Evolutionary conservation across 2,888 invertebrate genomes (phyloP), one percentile per base, ranked within the genome.

Genomic region (Athripsodes cinereus): DNA sequence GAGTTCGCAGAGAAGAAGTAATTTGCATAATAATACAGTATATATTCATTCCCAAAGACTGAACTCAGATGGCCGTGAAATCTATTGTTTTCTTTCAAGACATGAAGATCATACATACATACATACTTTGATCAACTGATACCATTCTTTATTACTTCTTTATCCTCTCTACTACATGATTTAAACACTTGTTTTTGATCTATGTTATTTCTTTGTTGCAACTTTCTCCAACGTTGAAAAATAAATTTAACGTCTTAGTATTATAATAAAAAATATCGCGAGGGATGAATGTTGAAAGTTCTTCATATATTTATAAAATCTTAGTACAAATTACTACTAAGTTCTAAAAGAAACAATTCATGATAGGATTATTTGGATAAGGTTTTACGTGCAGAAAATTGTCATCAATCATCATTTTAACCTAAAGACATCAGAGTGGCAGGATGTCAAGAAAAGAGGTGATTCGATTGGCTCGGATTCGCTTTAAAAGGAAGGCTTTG

Each of bases 1-100:
- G 40, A 16, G 40, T 40, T 16, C 40, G n/a, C 13, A 13, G n/a
- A n/a, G 40, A 13, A 51, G 22, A 56, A 55, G 18, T 10, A n/a
- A 62, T 62, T 62, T 58, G 52, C 58, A 62, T 62, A 62, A 62
- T 62, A 55, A 47, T 48, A 52, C 55, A 53, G 56, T 62, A 60
- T 60, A 56, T 62, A 62, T 62, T 61, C 60, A 61, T 61, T 57
- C 58, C 40, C 22, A 52, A 40, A 53, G 50, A 54, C 51, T 57
- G 48, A 53, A 54, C 56, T 57, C 60, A 54, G 58, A 61, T 58
- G 58, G 34, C 52, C 60, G 49, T 55, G 55, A 55, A 55, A 61
- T 61, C 60, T 55, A 61, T 61, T 61, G 60, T 61, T 52, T 60
- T 58, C 60, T 51, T 34, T 55, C 35, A 31, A 50, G 57, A 53